Evolutionary conservation across 2,888 invertebrate species (phyloP).

Genomic region (Heliconius erato): DNA sequence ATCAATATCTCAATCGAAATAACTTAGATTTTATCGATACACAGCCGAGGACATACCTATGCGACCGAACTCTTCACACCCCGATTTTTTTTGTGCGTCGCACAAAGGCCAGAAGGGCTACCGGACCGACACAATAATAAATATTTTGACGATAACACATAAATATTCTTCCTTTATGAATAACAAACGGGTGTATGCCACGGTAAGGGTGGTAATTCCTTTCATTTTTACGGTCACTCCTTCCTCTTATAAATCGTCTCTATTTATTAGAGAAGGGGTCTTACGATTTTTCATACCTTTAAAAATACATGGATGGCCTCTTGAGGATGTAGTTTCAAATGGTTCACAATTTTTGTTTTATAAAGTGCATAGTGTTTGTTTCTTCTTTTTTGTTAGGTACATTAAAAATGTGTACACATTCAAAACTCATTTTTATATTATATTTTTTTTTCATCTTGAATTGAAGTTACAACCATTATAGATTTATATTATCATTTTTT

Average conservation of each 20-base stretch:
- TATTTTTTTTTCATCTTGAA: too few relatives aligned
- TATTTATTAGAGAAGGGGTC: constrained; percentile 75
- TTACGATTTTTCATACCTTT: constrained; percentile 60
- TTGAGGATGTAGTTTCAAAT: constrained; percentile 35
- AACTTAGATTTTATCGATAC: constrained; percentile 50
- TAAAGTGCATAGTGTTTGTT: constrained; percentile 6
- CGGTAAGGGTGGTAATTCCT: constrained; percentile 77
- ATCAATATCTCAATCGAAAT: neutral
- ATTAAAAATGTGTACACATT: too few relatives aligned
- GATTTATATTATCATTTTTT: too few relatives aligned
- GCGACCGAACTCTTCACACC: constrained; percentile 74
- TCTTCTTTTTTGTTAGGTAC: too few relatives aligned
- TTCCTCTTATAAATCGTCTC: constrained; percentile 79
- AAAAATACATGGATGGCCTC: constrained; percentile 22
- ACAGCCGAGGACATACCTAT: constrained; percentile 59
- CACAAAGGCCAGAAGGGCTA: constrained; percentile 82
- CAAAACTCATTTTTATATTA: too few relatives aligned
- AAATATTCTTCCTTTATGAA: constrained; percentile 85
- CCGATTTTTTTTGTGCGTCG: constrained; percentile 76
- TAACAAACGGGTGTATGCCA: constrained; percentile 78
- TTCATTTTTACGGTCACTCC: constrained; percentile 78
- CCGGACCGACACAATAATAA: constrained; percentile 83
- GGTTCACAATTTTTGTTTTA: constrained; percentile 8
- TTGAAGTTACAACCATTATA: too few relatives aligned
- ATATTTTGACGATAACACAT: constrained; percentile 86